phyloP scores from a whole-genome alignment of 2,797 vertebrate species.

The Sebastes hubbsi region DNA sequence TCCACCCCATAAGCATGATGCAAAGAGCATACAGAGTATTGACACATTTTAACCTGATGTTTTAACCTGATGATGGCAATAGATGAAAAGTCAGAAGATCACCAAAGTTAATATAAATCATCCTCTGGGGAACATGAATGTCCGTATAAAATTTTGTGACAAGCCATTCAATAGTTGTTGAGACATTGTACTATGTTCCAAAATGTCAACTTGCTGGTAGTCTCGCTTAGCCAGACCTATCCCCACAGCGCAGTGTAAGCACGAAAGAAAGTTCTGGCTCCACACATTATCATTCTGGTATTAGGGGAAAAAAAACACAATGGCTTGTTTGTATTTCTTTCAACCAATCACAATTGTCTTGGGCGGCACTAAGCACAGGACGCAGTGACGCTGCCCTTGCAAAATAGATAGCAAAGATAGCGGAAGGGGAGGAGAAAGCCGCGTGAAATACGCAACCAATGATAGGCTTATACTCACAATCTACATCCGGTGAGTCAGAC shows the following conservation, averaged over 20 bases:
- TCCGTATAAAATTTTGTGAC: neutral
- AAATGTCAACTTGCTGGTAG: neutral
- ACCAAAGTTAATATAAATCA: neutral
- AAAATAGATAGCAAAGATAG: too few relatives aligned
- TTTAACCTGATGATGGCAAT: neutral
- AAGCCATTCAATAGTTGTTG: neutral
- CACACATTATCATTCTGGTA: too few relatives aligned
- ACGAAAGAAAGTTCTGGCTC: neutral
- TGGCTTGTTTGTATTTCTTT: too few relatives aligned
- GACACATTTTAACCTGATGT: neutral
- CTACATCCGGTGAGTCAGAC: neutral
- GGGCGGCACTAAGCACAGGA: too few relatives aligned
- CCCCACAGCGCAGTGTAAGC: too few relatives aligned
- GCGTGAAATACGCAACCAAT: too few relatives aligned
- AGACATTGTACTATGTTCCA: neutral
- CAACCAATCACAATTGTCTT: neutral
- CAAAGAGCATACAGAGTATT: too few relatives aligned
- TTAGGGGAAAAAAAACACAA: too few relatives aligned
- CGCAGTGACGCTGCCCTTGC: too few relatives aligned
- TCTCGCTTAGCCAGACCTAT: neutral
- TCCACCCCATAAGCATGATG: too few relatives aligned
- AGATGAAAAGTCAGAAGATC: neutral
- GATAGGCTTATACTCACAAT: neutral
- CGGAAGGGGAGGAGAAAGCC: too few relatives aligned
- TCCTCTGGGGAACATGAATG: neutral